Base-by-base conservation (phyloP, 2,113 vertebrate species). In the Jaculus jaculus region DNA sequence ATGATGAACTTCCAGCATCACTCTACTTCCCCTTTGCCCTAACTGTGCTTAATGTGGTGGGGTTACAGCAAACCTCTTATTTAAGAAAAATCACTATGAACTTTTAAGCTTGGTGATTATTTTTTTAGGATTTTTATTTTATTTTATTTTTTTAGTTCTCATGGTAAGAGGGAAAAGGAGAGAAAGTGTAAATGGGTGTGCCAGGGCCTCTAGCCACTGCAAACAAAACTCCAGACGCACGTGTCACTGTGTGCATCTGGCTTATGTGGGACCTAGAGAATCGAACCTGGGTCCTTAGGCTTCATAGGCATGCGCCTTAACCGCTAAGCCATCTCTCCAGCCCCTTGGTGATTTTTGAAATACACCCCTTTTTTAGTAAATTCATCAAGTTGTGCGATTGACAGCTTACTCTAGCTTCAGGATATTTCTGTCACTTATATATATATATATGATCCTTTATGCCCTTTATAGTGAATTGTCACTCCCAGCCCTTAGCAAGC, bases 301-400 rank as follows among this genome's bases (percentile, higher is more conserved):
- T n/a, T n/a, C n/a, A n/a, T n/a, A n/a, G n/a, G n/a, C n/a, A n/a
- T n/a, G n/a, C n/a, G n/a, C n/a, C n/a, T n/a, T n/a, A n/a, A n/a
- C n/a, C n/a, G n/a, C n/a, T n/a, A n/a, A n/a, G n/a, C n/a, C n/a
- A n/a, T n/a, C n/a, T n/a, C n/a, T n/a, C n/a, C n/a, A n/a, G n/a
- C n/a, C n/a, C 17, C 26, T 42, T 58, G 26, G 32, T 60, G 61
- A 63, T 75, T 93, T 78, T 89, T 39, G 39, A 30, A 85, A 69
- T 81, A 54, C 65, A 73, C 66, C 68, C 66, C 68, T 71, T 77
- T 86, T 80, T 87, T 84, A 72, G 39, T 82, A 91, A 68, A 78
- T 58, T 79, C 63, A 61, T n/a, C 72, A 84, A 85, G 65, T 47
- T 95, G 60, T 65, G 30, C 69, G 58, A 30, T 39, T 37, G 5